Evolutionary conservation across 2,888 invertebrate genomes (phyloP).

Genomic region (Eledona agricola): DNA sequence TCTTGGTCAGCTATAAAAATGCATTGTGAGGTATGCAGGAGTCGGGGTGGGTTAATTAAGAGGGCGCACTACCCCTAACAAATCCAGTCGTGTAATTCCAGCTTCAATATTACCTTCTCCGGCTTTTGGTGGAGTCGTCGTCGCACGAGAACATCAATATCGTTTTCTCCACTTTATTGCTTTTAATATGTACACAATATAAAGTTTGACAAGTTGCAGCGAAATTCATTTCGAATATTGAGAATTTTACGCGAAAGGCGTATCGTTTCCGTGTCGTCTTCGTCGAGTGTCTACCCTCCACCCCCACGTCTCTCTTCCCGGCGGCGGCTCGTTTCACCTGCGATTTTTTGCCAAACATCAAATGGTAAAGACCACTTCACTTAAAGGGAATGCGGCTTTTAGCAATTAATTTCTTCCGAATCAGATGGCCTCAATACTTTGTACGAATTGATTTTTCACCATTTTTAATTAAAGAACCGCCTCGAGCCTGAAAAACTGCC

Average conservation of each 20-base stretch:
- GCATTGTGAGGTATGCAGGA: no score
- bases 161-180: conserved; percentile 56
- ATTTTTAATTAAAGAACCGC: conserved; percentile 56
- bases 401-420: conserved; percentile 59
- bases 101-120: conserved; percentile 29
- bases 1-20: no score
- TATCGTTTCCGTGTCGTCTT: conserved; percentile 45
- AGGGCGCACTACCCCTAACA: no score
- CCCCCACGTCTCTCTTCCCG: conserved; percentile 22
- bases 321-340: no score
- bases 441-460: conserved; percentile 54
- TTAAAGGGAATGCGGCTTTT: conserved; percentile 29
- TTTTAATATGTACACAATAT: conserved; percentile 60
- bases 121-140: conserved; percentile 16
- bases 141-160: conserved; percentile 47
- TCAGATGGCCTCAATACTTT: conserved; percentile 57
- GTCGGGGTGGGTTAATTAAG: no score
- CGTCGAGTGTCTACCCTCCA: conserved; percentile 9
- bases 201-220: conserved; percentile 59
- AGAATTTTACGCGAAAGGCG: conserved; percentile 55
- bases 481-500: conserved; percentile 42
- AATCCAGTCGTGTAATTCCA: no score
- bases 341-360: conserved; percentile 26
- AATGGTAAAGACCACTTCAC: conserved; percentile 22
- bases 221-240: conserved; percentile 58